These are phyloP conservation scores for Siniperca scherzeri DNA, from an alignment of 2,797 vertebrate genomes.

Conservation along the genomic window DNA sequence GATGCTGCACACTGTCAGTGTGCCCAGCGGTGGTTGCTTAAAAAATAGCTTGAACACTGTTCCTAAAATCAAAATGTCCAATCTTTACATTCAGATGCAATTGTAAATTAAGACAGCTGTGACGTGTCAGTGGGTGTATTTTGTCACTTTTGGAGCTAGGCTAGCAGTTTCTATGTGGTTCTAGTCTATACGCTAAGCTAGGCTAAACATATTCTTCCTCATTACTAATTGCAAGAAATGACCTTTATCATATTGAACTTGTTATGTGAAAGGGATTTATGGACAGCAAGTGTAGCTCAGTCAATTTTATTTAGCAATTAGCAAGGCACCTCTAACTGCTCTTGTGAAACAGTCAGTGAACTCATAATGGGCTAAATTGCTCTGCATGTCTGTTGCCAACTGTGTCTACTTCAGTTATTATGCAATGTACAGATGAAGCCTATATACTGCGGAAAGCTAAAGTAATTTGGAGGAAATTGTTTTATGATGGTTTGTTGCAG, in stretches of 20 bases:
- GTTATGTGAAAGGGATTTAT: neutral
- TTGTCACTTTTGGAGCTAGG: neutral
- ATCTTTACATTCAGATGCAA: neutral
- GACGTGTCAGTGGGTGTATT: neutral
- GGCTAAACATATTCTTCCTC: neutral
- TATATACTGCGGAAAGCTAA: neutral
- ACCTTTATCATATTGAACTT: neutral
- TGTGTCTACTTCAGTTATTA: neutral
- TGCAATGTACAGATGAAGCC: neutral
- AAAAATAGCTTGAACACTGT: neutral
- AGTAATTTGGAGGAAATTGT: slow-evolving; percentile 15
- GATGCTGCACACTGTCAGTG: neutral
- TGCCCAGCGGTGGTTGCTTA: neutral
- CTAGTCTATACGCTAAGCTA: neutral
- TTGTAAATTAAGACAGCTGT: neutral
- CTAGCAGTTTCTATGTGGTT: neutral
- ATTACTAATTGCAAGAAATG: neutral
- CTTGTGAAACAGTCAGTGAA: neutral
- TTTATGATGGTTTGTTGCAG: slow-evolving; percentile 56
- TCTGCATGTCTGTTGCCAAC: neutral
- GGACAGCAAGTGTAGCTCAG: neutral
- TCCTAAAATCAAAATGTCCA: neutral
- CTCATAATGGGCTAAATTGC: neutral
- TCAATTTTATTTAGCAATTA: neutral
- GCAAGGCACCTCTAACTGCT: neutral